Percentiles rank a stretch among this genome's conserved stretches.
These are phyloP conservation scores for Cephus nigrinus DNA, from an alignment of 2,888 invertebrate species.

Conservation along the genomic window DNA sequence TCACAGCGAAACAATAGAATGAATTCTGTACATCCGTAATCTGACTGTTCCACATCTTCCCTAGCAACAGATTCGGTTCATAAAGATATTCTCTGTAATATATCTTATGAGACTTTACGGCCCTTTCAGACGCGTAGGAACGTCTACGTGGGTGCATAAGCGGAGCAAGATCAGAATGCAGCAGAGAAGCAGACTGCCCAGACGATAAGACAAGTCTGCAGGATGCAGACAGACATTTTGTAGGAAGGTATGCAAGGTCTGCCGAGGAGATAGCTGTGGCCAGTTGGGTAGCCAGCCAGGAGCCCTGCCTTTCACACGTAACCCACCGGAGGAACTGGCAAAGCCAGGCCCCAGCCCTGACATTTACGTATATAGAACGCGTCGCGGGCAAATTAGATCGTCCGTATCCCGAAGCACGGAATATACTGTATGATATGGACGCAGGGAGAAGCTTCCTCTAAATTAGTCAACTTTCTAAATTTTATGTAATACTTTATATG, in stretches of 20 bases:
- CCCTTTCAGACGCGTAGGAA: background rate
- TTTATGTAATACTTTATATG: constrained; percentile 33
- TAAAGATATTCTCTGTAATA: background rate
- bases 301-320: constrained; percentile 43
- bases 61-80: background rate
- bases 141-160: background rate
- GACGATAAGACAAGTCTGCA: background rate
- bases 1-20: background rate
- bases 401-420: background rate
- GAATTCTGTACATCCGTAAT: background rate
- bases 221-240: constrained; percentile 5
- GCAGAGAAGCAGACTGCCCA: background rate
- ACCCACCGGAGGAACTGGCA: constrained; percentile 30
- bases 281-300: background rate
- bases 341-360: constrained; percentile 33
- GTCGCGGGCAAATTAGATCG: constrained; percentile 24
- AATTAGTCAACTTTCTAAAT: constrained; percentile 45
- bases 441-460: constrained; percentile 30
- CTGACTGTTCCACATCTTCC: background rate
- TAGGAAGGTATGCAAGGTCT: constrained; percentile 43
- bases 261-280: background rate
- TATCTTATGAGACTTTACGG: background rate
- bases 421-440: background rate
- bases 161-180: background rate
- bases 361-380: constrained; percentile 37